Base-by-base conservation (phyloP, 2,797 vertebrate species). In the Tapera naevia region DNA sequence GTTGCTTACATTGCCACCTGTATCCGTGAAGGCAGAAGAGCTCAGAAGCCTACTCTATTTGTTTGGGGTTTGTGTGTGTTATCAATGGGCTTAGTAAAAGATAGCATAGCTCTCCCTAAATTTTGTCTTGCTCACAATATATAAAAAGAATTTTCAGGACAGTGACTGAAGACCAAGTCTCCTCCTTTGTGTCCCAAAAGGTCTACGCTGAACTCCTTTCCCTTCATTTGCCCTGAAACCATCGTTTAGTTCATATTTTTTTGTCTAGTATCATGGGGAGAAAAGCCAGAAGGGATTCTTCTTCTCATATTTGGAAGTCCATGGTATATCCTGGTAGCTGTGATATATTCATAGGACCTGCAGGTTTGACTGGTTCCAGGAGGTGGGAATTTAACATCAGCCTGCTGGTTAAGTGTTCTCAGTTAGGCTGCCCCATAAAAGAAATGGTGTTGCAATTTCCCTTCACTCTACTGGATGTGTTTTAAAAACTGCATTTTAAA, bases 161-260 rank as follows among this genome's bases (percentile, higher is more conserved):
- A 46, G 51, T 54, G 17, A 8, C 13, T 17, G 33, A 89, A 80
- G 64, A 39, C 32, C 17, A 32, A 67, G 48, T 17, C n/a, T 56
- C 23, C 7, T 75, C 48, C 22, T 75, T 56, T 46, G 21, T 46
- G 32, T 65, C 11, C 24, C 19, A 11, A 30, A 50, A 72, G 13
- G 10, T 54, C 7, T 39, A 2, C 2, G 2, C 8, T 0, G 0
- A 9, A 46, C 13, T 62, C 33, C 33, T 61, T 32, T 80, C 17
- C 28, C 13, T 71, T 66, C 23, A 18, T 21, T 61, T 33, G 17
- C 48, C 22, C 25, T n/a, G 8, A 62, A 48, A 5, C 3, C 33
- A 43, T 30, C 14, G 15, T 65, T 53, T 32, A 27, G 15, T 50
- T 64, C 3, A 7, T 18, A 10, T 57, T 43, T 57, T 43, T 30